These are phyloP conservation scores for Pachliopta kotzebuea DNA, from an alignment of 2,888 invertebrate genomes.

Conservation along the genomic window DNA sequence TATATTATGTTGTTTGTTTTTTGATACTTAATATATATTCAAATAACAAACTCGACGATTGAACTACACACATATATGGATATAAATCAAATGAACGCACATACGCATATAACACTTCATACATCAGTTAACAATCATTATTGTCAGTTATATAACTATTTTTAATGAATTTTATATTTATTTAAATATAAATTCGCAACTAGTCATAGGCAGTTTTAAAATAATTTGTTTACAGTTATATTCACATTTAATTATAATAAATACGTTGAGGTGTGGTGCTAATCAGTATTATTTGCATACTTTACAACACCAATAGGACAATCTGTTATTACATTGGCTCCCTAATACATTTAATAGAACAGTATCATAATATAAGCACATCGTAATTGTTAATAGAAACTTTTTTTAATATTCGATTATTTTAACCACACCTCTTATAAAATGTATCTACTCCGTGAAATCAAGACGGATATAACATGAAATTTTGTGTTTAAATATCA, in stretches of 20 bases:
- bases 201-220: slow-evolving; percentile 79
- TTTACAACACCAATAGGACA: no score
- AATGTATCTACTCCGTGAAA: slow-evolving; percentile 53
- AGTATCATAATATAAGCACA: no score
- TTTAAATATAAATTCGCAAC: slow-evolving; percentile 79
- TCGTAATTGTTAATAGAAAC: slow-evolving; percentile 12
- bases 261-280: slow-evolving; percentile 52
- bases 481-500: slow-evolving; percentile 57
- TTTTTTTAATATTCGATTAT: slow-evolving; percentile 27
- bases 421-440: slow-evolving; percentile 49
- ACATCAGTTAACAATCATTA: slow-evolving; percentile 81
- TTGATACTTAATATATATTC: slow-evolving; percentile 1
- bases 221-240: slow-evolving; percentile 65
- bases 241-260: slow-evolving; percentile 55
- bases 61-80: slow-evolving; percentile 60
- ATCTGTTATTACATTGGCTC: no score
- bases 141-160: slow-evolving; percentile 80
- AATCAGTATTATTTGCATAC: slow-evolving; percentile 18
- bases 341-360: no score
- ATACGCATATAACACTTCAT: slow-evolving; percentile 74
- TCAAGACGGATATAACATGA: slow-evolving; percentile 67
- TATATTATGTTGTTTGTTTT: background rate
- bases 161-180: slow-evolving; percentile 75
- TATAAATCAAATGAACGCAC: slow-evolving; percentile 66
- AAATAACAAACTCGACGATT: slow-evolving; percentile 51